Conservation (phyloP, 2,113 vertebrate genomes). For the Copsychus sechellarum region DNA sequence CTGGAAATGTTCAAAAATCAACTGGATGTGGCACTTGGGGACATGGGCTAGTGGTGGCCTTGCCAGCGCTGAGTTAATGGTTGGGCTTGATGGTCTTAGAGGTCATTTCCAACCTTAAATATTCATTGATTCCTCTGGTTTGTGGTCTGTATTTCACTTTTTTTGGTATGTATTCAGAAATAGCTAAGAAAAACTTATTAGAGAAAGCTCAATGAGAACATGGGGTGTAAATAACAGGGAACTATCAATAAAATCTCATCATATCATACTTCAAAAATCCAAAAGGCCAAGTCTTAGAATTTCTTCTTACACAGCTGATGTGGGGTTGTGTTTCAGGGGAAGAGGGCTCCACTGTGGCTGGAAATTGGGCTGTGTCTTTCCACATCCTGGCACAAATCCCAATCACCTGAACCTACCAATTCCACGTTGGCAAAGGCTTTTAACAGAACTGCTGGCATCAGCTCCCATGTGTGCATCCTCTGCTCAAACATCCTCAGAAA, state of each 20-base stretch:
- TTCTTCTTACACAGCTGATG: neutral
- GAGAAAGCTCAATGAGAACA: neutral
- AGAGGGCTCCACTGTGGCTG: neutral
- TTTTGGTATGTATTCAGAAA: neutral
- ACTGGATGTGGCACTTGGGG: neutral
- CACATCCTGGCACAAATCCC: neutral
- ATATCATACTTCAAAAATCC: neutral
- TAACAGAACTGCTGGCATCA: neutral
- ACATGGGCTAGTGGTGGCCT: neutral
- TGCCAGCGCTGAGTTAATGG: neutral
- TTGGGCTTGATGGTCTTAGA: neutral
- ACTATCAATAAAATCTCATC: neutral
- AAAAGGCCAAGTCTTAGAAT: neutral
- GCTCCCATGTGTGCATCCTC: rapidly evolving
- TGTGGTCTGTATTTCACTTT: too few relatives aligned
- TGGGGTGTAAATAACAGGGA: neutral
- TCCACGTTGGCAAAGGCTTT: rapidly evolving
- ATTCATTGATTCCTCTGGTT: neutral
- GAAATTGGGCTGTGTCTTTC: neutral
- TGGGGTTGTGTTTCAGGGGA: neutral
- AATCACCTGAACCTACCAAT: neutral
- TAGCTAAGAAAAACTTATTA: neutral
- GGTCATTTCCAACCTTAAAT: neutral
- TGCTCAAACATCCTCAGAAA: neutral
- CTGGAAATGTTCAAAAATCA: neutral